Evolutionary conservation across 2,797 vertebrate genomes (phyloP).

Genomic region (Margarornis squamiger): DNA sequence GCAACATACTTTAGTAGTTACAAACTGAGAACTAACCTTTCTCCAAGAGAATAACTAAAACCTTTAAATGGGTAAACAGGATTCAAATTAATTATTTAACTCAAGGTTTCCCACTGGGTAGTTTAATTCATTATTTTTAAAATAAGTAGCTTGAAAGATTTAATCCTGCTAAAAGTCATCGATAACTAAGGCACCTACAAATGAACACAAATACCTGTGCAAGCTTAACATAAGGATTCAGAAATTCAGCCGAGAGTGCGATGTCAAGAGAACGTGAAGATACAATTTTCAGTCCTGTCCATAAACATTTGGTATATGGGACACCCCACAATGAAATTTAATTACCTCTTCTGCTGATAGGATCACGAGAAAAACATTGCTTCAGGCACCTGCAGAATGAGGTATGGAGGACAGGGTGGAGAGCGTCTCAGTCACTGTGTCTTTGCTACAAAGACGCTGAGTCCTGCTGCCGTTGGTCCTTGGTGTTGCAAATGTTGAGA

Average conservation of each 20-base stretch:
- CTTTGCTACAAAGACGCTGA: not conserved
- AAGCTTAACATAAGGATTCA: not conserved
- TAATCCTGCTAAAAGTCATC: not conserved
- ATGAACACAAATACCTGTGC: not conserved
- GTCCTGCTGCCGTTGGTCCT: not conserved
- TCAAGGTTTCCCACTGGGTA: not conserved
- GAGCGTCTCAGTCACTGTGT: rapidly evolving
- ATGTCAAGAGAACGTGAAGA: not conserved
- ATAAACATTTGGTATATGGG: slow-evolving; percentile 20
- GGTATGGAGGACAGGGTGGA: not conserved
- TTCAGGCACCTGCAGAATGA: not conserved
- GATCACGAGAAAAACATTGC: not conserved
- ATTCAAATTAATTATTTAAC: slow-evolving; percentile 37
- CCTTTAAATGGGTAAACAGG: slow-evolving; percentile 3
- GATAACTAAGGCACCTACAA: not conserved
- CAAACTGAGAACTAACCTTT: slow-evolving; percentile 68
- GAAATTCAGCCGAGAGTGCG: not conserved
- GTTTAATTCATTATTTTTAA: not conserved
- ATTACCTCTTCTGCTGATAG: slow-evolving; percentile 19
- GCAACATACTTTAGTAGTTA: slow-evolving; percentile 58
- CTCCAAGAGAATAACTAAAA: slow-evolving; percentile 42
- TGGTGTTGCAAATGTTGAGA: not conserved
- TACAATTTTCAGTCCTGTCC: not conserved
- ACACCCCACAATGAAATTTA: slow-evolving; percentile 47
- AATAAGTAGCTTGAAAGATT: not conserved